Evolutionary conservation across 2,113 vertebrate species (phyloP).

Genomic region (Paratilapia polleni): DNA sequence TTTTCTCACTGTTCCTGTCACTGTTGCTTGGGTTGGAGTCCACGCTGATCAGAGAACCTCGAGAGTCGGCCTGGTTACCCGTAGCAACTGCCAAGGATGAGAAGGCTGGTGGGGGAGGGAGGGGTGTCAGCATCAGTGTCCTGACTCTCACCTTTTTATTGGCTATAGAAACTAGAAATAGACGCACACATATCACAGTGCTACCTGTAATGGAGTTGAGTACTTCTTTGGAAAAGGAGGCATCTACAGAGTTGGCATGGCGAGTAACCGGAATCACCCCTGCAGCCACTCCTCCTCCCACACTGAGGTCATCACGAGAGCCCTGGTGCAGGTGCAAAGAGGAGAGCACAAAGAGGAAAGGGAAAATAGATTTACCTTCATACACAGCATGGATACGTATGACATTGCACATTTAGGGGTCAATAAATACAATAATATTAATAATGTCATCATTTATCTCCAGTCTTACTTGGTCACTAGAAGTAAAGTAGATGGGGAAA

Average conservation of each 20-base stretch:
- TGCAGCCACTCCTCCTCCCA: slow-evolving; percentile 83
- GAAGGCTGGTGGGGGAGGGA: slow-evolving; percentile 83
- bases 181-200: background rate
- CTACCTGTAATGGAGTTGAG: slow-evolving; percentile 98
- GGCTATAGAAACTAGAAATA: background rate
- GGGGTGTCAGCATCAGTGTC: slow-evolving; percentile 20
- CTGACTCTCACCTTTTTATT: slow-evolving; percentile 32
- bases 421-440: background rate
- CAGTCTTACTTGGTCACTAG: slow-evolving; percentile 90
- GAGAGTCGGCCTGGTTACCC: slow-evolving; percentile 94
- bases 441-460: background rate
- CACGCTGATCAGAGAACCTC: slow-evolving; percentile 94
- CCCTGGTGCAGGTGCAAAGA: slow-evolving; percentile 77
- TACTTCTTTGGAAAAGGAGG: slow-evolving; percentile 97
- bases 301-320: slow-evolving; percentile 94
- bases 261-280: slow-evolving; percentile 83
- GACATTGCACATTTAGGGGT: background rate
- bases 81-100: slow-evolving; percentile 95
- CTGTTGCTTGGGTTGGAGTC: slow-evolving; percentile 97
- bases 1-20: slow-evolving; percentile 95
- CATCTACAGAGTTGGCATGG: slow-evolving; percentile 92
- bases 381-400: background rate
- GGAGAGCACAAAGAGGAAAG: background rate
- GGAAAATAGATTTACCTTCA: background rate
- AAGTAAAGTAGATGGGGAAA: slow-evolving; percentile 91